Evolutionary conservation across 2,888 invertebrate species (phyloP).

Genomic region (Siphonodentalium dalli): DNA sequence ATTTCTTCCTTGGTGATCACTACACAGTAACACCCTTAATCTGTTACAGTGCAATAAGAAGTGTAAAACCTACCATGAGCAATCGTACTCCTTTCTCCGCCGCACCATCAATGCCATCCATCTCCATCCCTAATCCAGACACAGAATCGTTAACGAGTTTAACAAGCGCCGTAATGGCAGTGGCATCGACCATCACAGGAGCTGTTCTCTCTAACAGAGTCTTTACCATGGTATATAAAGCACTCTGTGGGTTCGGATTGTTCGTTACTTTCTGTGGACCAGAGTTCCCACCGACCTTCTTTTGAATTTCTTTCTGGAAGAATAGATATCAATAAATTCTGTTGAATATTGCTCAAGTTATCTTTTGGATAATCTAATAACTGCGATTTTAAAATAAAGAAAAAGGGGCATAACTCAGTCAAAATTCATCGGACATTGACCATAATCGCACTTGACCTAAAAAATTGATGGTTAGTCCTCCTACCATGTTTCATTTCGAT

Average conservation of each 20-base stretch:
- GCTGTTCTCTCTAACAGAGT: constrained; percentile 92
- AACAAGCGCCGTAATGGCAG: constrained; percentile 76
- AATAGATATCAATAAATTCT: neutral
- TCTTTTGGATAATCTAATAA: no score
- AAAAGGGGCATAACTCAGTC: no score
- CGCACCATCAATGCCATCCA: constrained; percentile 67
- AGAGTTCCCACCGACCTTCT: constrained; percentile 82
- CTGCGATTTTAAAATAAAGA: no score
- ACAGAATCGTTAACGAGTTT: constrained; percentile 67
- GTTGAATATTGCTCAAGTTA: no score
- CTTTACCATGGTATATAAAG: constrained; percentile 95
- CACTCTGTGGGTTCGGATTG: constrained; percentile 84
- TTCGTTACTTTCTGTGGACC: no score
- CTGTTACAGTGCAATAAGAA: no score
- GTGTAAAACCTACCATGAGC: constrained; percentile 73
- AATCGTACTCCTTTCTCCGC: constrained; percentile 89
- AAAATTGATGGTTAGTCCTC: no score
- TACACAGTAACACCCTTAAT: no score
- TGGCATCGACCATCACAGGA: constrained; percentile 94
- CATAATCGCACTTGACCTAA: no score
- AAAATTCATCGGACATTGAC: no score
- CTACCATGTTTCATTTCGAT: no score
- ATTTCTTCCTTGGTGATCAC: no score
- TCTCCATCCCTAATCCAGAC: constrained; percentile 45
- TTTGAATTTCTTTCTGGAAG: constrained; percentile 79